phyloP scores from a whole-genome alignment of 2,888 invertebrate genomes.

The Hypolimnas misippus region DNA sequence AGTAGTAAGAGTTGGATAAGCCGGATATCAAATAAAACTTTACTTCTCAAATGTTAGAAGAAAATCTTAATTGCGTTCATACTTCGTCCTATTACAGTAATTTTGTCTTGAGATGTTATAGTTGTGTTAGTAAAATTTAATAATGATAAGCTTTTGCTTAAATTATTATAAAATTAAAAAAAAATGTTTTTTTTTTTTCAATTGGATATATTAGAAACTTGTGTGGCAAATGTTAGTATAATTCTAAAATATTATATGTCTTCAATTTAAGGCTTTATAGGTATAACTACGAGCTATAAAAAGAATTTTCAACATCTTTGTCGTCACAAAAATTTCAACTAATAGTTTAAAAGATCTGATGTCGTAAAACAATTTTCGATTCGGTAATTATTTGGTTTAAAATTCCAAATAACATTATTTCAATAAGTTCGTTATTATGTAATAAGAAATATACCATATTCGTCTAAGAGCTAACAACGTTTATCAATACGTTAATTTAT shows the following conservation, averaged over 20 bases:
- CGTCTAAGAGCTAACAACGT: too few species aligned
- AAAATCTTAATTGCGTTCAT: background rate
- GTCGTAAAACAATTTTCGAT: slow-evolving; percentile 41
- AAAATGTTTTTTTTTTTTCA: background rate
- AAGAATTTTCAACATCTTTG: slow-evolving; percentile 1
- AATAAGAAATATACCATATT: too few species aligned
- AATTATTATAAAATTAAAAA: background rate
- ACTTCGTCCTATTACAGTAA: background rate
- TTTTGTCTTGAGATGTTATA: background rate
- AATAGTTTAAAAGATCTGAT: slow-evolving; percentile 26
- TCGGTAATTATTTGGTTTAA: background rate
- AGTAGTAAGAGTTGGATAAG: too few species aligned
- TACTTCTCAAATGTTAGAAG: too few species aligned
- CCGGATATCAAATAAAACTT: too few species aligned
- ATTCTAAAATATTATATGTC: slow-evolving; percentile 13
- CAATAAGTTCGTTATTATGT: too few species aligned
- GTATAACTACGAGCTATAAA: background rate
- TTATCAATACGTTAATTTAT: background rate
- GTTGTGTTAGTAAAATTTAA: background rate
- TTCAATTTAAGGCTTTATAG: slow-evolving; percentile 2
- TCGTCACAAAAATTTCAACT: slow-evolving; percentile 23
- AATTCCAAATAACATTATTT: background rate
- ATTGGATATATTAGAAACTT: background rate
- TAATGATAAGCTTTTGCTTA: background rate
- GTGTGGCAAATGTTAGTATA: slow-evolving; percentile 4